phyloP scores from a whole-genome alignment of 2,888 invertebrate species.

The Unio delphinus region DNA sequence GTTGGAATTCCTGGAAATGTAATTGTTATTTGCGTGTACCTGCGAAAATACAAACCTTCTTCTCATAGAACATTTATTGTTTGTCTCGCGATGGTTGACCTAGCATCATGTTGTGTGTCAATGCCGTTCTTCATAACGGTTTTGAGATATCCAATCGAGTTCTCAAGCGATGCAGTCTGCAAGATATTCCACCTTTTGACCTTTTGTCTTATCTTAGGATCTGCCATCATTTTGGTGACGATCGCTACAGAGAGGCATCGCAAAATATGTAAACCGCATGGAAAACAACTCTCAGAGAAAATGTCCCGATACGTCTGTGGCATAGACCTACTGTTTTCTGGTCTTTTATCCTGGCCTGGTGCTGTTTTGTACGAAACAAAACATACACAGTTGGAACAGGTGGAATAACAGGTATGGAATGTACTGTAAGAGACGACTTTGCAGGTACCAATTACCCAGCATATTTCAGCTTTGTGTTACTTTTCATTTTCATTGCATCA shows the following conservation, averaged over 20 bases:
- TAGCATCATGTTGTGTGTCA: slow-evolving; percentile 27
- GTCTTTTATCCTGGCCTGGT: slow-evolving; percentile 40
- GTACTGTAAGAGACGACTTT: slow-evolving; percentile 38
- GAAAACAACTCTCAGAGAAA: slow-evolving; percentile 34
- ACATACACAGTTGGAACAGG: slow-evolving; percentile 27
- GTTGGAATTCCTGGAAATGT: no score
- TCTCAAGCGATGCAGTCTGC: slow-evolving; percentile 24
- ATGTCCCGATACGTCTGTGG: slow-evolving; percentile 25
- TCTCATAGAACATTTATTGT: slow-evolving; percentile 37
- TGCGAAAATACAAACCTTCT: no score
- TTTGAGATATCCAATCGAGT: slow-evolving; percentile 28
- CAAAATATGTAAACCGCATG: slow-evolving; percentile 50
- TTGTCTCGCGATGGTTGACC: slow-evolving; percentile 33
- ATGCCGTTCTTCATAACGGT: slow-evolving; percentile 41
- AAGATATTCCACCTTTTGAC: slow-evolving; percentile 25
- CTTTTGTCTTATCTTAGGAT: slow-evolving; percentile 21
- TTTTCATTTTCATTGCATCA: slow-evolving; percentile 13
- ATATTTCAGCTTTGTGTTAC: slow-evolving; percentile 39
- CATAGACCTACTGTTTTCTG: slow-evolving; percentile 14
- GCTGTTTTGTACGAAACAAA: slow-evolving; percentile 42
- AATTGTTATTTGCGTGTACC: no score
- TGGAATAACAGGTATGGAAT: slow-evolving; percentile 39
- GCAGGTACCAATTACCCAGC: slow-evolving; percentile 36
- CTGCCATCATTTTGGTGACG: slow-evolving; percentile 32
- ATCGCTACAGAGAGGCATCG: slow-evolving; percentile 45